Base-by-base conservation (phyloP, 2,113 vertebrate species). In the Proteles cristata region DNA sequence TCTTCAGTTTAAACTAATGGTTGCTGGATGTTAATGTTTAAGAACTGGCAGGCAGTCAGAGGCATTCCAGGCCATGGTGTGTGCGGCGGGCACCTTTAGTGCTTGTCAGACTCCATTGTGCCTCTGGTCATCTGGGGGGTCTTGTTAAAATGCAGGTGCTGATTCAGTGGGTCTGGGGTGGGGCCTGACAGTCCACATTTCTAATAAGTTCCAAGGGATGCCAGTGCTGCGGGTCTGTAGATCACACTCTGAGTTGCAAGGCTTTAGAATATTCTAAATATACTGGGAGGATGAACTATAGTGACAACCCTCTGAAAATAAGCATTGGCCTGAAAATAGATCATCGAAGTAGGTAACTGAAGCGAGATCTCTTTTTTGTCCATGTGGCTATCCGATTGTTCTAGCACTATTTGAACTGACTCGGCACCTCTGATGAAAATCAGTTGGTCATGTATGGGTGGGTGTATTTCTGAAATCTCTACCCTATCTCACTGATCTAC, bases 231-330 rank as follows among this genome's bases (percentile, higher is more conserved):
- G 35, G 43, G 92, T 65, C 89, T 69, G 26, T 21, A 71, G n/a
- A 61, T 35, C 43, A 96, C 10, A 66, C 83, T 77, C 58, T 89
- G 90, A 84, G 83, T 69, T 95, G 50, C 66, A 81, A 96, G 89
- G 65, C 31, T 96, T 94, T 90, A 93, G 74, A 90, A 93, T 83
- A 96, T 90, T 93, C 58, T 63, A 96, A 96, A 92, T 92, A 92
- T 88, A 93, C 85, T 73, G 45, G 31, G 61, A 81, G 58, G 50
- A 77, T 35, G 76, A 93, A 81, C 65, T 25, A 76, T 55, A 89
- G 93, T 86, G 65, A 85, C 50, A 82, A 87, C 28, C 68, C 25
- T 95, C 61, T 92, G 58, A 92, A 94, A 86, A 94, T 92, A 81
- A 86, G 68, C 53, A 94, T 90, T 66, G 71, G 65, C 94, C 83